Base-by-base conservation (phyloP, 2,113 vertebrate species). In the Ciconia boyciana region DNA sequence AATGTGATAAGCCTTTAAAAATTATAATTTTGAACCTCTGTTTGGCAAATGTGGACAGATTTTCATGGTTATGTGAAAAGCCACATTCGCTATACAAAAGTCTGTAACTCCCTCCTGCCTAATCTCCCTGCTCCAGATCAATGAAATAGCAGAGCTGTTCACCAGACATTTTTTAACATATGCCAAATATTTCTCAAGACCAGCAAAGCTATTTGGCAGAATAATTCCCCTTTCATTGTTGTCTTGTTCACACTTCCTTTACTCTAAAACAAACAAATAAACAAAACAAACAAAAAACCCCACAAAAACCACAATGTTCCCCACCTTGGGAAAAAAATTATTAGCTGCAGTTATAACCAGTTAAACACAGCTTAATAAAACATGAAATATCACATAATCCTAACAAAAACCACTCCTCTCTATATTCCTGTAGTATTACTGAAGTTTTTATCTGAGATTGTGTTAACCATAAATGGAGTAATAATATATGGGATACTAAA, bases 121-220 rank as follows among this genome's bases (percentile, higher is more conserved):
- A 80, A 94, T 96, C 90, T 94, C 71, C 25, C 49, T 41, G 18
- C 49, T 88, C 46, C 83, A 85, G 58, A 80, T 77, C 86, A 94
- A 12, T 72, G 66, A 74, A 90, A 86, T 3, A 69, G 10, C 75
- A 86, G 83, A 95, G 39, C 55, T 51, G 15, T 82, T 79, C 65
- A 79, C 51, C 74, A 91, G 43, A 11, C 43, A 18, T 69, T 84
- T 87, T 95, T 94, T 58, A 84, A 82, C 72, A 62, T 3, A 6
- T 29, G 74, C 77, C 87, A 95, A 69, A 16, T 91, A 62, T 58
- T 96, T 94, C 60, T 81, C 43, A 84, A 89, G 68, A 89, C 28
- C 36, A 89, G 55, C 8, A 87, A 91, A 95, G 28, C 55, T 84
- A 28, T 89, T 89, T 95, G 65, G 87, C 87, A 84, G n/a, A 78